phyloP scores from a whole-genome alignment of 1,140 invertebrate species.

The Coelopa frigida region DNA sequence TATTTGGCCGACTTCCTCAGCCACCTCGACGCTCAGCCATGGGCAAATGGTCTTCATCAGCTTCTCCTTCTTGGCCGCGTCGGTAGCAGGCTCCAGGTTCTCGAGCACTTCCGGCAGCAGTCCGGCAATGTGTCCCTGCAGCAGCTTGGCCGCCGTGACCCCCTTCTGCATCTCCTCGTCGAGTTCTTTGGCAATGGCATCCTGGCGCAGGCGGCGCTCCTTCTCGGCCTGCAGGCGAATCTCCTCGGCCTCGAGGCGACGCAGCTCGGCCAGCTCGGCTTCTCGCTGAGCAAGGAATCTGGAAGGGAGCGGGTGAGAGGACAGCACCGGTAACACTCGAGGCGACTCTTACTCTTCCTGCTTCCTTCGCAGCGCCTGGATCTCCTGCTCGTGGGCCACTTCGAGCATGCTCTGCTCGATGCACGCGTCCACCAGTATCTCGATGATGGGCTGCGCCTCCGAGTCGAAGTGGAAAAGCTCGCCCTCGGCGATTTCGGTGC shows the following conservation, averaged over 20 bases:
- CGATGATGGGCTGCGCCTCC: constrained; percentile 80
- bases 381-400: constrained; percentile 70
- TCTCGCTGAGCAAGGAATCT: constrained; percentile 67
- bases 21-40: constrained; percentile 80
- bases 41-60: constrained; percentile 76
- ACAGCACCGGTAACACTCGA: too few species aligned
- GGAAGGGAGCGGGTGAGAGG: too few species aligned
- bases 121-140: constrained; percentile 76
- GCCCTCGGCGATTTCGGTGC: constrained; percentile 79
- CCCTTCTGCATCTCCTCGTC: constrained; percentile 54
- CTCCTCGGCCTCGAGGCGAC: constrained; percentile 67
- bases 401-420: constrained; percentile 80
- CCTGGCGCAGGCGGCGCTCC: constrained; percentile 43
- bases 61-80: constrained; percentile 47
- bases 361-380: constrained; percentile 62
- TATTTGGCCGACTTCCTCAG: constrained; percentile 67
- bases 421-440: constrained; percentile 79
- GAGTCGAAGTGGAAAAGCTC: constrained; percentile 87
- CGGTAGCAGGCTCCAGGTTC: constrained; percentile 50
- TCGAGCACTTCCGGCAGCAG: constrained; percentile 76
- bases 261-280: constrained; percentile 68
- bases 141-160: constrained; percentile 70
- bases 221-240: constrained; percentile 55
- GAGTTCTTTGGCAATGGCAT: constrained; percentile 35
- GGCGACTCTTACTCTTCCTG: constrained; percentile 52